Conservation (phyloP, 2,888 invertebrate genomes). For the Apamea epomidion region DNA sequence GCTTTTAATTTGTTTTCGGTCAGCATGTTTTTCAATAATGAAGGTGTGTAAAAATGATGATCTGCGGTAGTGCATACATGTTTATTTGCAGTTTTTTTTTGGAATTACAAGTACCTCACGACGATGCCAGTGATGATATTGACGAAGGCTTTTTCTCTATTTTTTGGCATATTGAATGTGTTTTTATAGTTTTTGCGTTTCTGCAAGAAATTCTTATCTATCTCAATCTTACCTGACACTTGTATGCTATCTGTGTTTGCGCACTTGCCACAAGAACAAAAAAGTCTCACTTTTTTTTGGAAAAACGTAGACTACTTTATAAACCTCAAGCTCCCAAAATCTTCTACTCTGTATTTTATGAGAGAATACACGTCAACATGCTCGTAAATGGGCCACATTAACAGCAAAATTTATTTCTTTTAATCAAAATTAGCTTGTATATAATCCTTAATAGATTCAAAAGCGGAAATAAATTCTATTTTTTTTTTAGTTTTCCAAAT, state of each 20-base stretch:
- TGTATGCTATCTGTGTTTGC: neutral
- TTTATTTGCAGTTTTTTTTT: neutral
- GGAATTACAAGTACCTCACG: neutral
- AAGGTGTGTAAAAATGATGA: neutral
- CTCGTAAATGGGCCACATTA: conserved; percentile 27
- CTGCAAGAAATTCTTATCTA: neutral
- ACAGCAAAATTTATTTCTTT: conserved; percentile 33
- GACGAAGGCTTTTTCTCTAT: neutral
- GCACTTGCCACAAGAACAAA: neutral
- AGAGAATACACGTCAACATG: conserved; percentile 8
- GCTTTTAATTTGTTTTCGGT: neutral
- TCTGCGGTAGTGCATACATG: neutral
- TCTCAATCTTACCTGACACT: neutral
- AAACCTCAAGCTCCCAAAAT: neutral
- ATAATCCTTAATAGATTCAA: conserved; percentile 42
- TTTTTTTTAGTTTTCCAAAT: neutral
- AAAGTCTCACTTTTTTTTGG: neutral
- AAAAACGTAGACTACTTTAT: neutral
- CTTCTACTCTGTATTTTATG: neutral
- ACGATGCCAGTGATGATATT: neutral
- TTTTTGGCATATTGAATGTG: neutral
- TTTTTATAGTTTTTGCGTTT: neutral
- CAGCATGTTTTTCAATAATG: neutral
- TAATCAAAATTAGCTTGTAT: conserved; percentile 31
- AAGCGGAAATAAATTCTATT: neutral